Base-by-base conservation (phyloP, 2,888 invertebrate species). In the Alloscopus bannaensis region DNA sequence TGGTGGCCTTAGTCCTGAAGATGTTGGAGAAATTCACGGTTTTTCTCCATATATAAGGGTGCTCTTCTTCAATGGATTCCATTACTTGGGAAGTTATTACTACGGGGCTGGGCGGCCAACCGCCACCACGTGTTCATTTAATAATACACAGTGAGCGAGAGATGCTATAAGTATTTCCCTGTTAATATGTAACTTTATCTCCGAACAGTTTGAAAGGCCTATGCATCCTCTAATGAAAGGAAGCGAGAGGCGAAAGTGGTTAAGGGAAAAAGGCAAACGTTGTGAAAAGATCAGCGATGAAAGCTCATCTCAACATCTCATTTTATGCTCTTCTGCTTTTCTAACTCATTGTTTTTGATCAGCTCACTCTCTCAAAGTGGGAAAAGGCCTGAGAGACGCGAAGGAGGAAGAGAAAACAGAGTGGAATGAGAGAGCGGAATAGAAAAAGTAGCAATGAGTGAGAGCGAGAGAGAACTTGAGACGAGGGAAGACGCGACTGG, bases 241-340 rank as follows among this genome's bases (percentile, higher is more conserved):
- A 28, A 26, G 1, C 24, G 13, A 60, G 36, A 24, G 16, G 36
- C 20, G 42, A 45, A 52, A 28, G 57, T 13, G n/a, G 50, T 29
- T 26, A n/a, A 72, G 31, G 60, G 66, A 29, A 47, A 75, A 59
- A 59, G 28, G 42, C 4, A 45, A 40, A 62, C 42, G 24, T 62
- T 62, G 62, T 29, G 64, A 55, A 60, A 73, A 75, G 75, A 75
- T 75, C 75, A 75, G 47, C 66, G 75, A 75, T 66, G 75, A 75
- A 75, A 75, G 66, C 75, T 75, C 75, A 75, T 75, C 75, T 75
- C 75, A 75, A 75, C 75, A 75, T 75, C 75, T 66, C 75, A 75
- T 75, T 75, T 75, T 75, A 75, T 75, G 75, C 75, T 75, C 50
- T 66, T 75, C 75, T 75, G 75, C 75, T 75, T 66, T 75, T 59